Conservation (phyloP, 1,140 invertebrate genomes). For the Diachasmimorpha longicaudata region DNA sequence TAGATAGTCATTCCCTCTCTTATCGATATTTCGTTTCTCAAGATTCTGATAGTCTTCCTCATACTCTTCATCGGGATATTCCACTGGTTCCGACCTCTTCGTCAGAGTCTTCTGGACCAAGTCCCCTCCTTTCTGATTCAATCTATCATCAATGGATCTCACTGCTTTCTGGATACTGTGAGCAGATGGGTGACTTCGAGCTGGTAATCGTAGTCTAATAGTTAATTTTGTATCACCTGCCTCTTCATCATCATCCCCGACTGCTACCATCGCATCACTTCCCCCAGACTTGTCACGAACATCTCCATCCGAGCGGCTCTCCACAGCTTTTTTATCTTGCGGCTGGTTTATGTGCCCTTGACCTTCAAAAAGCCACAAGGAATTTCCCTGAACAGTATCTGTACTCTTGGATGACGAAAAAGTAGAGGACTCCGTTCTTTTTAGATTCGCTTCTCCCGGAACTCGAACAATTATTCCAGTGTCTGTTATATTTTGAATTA, state of each 20-base stretch:
- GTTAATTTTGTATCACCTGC: constrained; percentile 17
- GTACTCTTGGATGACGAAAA: not conserved
- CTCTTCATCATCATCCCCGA: constrained; percentile 21
- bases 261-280: constrained; percentile 20
- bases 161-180: not conserved
- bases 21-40: constrained; percentile 5
- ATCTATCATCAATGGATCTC: not conserved
- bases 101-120: not conserved
- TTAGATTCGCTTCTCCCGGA: not conserved
- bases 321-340: not conserved
- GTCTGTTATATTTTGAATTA: constrained; percentile 21
- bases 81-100: not conserved
- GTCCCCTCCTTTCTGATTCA: not conserved
- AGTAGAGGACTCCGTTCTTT: not conserved
- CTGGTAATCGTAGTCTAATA: constrained; percentile 22
- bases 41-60: not conserved
- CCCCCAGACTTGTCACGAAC: not conserved
- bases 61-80: not conserved
- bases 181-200: not conserved
- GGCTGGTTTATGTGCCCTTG: not conserved
- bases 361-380: not conserved
- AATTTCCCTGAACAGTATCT: not conserved
- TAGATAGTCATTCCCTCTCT: constrained; percentile 4
- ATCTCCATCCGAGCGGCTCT: not conserved
- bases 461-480: constrained; percentile 25